These are phyloP conservation scores for Tetragnatha montana DNA, from an alignment of 2,888 invertebrate species.

Conservation along the genomic window DNA sequence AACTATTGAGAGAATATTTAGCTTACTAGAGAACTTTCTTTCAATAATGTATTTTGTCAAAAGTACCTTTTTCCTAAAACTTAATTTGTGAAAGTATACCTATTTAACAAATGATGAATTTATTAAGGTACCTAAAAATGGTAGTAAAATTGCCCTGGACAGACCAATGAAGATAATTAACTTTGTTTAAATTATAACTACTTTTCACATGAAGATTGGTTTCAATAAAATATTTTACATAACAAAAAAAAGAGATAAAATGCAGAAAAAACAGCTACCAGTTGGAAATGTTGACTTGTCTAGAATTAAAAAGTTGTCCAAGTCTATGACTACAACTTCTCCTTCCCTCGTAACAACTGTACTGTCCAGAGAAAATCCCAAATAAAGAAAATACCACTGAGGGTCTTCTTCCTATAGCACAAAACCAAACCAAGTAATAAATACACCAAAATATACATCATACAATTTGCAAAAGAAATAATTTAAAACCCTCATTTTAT, in stretches of 20 bases:
- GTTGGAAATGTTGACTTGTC: slow-evolving; percentile 70
- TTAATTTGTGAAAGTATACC: no score
- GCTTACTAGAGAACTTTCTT: no score
- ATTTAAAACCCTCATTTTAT: background rate
- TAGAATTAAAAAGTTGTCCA: slow-evolving; percentile 71
- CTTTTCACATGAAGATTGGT: no score
- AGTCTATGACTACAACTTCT: slow-evolving; percentile 71
- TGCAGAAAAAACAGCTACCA: slow-evolving; percentile 11
- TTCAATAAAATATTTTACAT: background rate
- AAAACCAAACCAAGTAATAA: background rate
- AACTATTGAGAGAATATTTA: no score
- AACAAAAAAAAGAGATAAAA: slow-evolving; percentile 3
- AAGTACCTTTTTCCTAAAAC: no score
- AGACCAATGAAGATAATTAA: no score
- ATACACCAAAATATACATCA: background rate
- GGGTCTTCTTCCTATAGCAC: slow-evolving; percentile 71
- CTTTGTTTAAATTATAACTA: no score
- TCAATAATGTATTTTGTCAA: no score
- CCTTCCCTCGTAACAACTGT: slow-evolving; percentile 71
- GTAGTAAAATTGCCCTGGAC: no score
- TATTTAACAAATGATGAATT: no score
- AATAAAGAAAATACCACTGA: slow-evolving; percentile 72
- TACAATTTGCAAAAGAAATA: background rate
- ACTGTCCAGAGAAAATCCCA: slow-evolving; percentile 71
- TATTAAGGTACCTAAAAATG: no score